Evolutionary conservation across 2,113 vertebrate genomes (phyloP), one percentile per base, ranked within the genome.

Genomic region (Sclerurus mexicanus): DNA sequence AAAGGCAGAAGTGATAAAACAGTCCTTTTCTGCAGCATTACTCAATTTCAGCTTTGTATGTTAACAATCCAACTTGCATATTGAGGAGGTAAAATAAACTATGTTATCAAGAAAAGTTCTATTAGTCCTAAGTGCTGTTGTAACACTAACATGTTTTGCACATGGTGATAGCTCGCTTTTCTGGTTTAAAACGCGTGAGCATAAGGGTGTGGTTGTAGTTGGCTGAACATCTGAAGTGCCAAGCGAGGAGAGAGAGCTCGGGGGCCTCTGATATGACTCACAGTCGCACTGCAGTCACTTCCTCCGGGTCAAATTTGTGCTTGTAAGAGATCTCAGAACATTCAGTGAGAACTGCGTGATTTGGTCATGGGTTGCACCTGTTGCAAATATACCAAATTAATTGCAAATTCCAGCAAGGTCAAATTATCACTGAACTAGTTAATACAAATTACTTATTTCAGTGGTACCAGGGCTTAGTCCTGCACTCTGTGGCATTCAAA

Each of bases 121-220:
- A 5, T 28, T 71, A 95, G 64, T 73, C 13, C 1, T 28, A 71
- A 87, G 52, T 63, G 55, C 50, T 85, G 1, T 42, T 59, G 72
- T 85, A 79, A 79, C 50, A 47, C 44, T 53, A 42, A 7, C 21
- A 11, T 23, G 30, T 69, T 90, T 64, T 90, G 66, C 83, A 85
- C 42, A 37, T 16, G 73, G 35, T 28, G 35, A 8, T 81, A 81
- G 39, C 87, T 96, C 0, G 3, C 40, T 94, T 81, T 87, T 91
- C 89, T 95, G 81, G 90, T 93, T 96, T 88, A 77, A 83, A 90
- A 85, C 0, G 1, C 56, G 59, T 85, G 81, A 81, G 30, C 13
- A 2, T 13, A 49, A 50, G 73, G 87, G 78, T 3, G 82, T 79
- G 75, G 66, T 11, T 83, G 85, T 62, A 63, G 87, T 8, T 88